Conservation (phyloP, 2,113 vertebrate genomes). For the Myiozetetes cayanensis region DNA sequence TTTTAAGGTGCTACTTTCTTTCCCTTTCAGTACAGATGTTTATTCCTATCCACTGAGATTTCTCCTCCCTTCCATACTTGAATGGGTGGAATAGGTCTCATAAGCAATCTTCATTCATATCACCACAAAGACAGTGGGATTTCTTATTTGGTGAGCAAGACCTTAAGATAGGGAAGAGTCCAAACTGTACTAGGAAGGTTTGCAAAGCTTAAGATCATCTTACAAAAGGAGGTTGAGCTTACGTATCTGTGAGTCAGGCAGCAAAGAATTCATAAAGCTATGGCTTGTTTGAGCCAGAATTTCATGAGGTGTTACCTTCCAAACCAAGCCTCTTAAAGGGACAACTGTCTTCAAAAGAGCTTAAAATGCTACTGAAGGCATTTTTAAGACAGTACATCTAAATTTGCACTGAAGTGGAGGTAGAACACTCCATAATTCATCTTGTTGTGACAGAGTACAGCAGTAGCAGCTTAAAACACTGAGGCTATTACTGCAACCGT, state of each 20-base stretch:
- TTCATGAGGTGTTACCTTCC: neutral
- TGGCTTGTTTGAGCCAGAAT: neutral
- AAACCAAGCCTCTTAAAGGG: neutral
- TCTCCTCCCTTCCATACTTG: neutral
- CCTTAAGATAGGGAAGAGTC: neutral
- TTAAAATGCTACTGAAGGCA: neutral
- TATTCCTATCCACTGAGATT: neutral
- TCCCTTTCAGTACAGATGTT: neutral
- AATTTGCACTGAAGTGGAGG: neutral
- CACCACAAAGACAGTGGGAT: neutral
- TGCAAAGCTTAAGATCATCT: neutral
- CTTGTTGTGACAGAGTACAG: neutral
- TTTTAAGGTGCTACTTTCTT: neutral
- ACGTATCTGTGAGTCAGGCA: neutral
- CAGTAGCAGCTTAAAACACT: neutral
- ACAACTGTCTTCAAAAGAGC: neutral
- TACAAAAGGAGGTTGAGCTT: neutral
- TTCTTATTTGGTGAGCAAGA: neutral
- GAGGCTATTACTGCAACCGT: neutral
- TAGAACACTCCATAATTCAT: neutral
- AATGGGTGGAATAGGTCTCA: neutral
- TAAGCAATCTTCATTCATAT: neutral
- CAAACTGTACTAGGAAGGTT: neutral
- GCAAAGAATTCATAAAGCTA: neutral
- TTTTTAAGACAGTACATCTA: neutral